Percentiles rank a stretch among this genome's conserved stretches.
These are phyloP conservation scores for Drosophila mauritiana DNA, from an alignment of 1,140 invertebrate species.

Conservation along the genomic window DNA sequence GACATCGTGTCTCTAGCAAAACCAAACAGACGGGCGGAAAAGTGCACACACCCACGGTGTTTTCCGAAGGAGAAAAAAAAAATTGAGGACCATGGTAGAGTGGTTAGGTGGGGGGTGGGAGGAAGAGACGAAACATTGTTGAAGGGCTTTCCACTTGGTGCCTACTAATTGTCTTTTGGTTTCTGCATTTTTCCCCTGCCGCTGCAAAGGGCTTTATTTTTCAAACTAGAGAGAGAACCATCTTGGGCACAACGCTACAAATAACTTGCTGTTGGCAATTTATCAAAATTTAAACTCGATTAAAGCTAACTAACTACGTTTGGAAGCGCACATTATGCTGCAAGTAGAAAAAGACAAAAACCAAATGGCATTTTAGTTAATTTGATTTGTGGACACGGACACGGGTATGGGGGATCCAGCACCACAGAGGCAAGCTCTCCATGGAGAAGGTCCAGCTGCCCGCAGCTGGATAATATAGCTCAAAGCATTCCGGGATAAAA, in stretches of 20 bases:
- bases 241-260: slow-evolving; percentile 32
- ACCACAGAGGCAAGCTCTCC: background rate
- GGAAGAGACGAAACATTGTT: slow-evolving; percentile 36
- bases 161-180: slow-evolving; percentile 82
- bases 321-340: slow-evolving; percentile 81
- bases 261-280: slow-evolving; percentile 64
- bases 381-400: slow-evolving; percentile 71
- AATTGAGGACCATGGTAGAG: background rate
- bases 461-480: slow-evolving; percentile 26
- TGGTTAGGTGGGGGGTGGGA: no score
- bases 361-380: slow-evolving; percentile 82
- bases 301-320: slow-evolving; percentile 77
- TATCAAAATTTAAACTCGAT: slow-evolving; percentile 79
- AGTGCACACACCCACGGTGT: slow-evolving; percentile 29
- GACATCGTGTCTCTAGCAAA: slow-evolving; percentile 82
- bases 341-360: slow-evolving; percentile 82
- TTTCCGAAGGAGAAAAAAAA: background rate
- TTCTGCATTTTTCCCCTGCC: slow-evolving; percentile 71
- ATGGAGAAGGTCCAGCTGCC: slow-evolving; percentile 29
- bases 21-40: slow-evolving; percentile 35
- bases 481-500: slow-evolving; percentile 4
- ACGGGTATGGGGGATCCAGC: background rate
- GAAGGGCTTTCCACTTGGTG: slow-evolving; percentile 66
- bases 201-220: slow-evolving; percentile 62
- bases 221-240: slow-evolving; percentile 31